Base-by-base conservation (phyloP, 2,797 vertebrate genomes). In the Peromyscus eremicus region DNA sequence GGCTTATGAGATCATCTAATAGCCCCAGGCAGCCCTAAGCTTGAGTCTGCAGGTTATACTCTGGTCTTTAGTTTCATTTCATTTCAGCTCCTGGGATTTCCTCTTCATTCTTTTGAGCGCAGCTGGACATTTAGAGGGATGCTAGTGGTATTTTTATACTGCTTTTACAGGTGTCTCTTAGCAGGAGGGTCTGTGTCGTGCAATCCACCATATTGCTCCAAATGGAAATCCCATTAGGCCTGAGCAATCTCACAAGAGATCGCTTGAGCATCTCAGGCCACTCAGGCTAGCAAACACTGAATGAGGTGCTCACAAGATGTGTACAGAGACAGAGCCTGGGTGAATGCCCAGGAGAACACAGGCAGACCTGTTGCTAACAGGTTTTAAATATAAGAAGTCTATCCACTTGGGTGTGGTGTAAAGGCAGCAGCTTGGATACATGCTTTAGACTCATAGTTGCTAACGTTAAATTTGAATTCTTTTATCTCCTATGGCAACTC, bases 81-180 rank as follows among this genome's bases (percentile, higher is more conserved):
- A 85, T 60, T 95, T 64, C 82, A 49, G 68, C 73, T 46, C 46
- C 55, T 91, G 92, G 93, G 84, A 90, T 87, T 97, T 95, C 92
- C 73, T 96, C 90, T 95, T 92, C 87, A 92, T 92, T 93, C 62
- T 82, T 93, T 82, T 75, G 71, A 93, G 94, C 40, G 92, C 88
- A 43, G 40, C 21, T 90, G 91, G 87, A 92, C 84, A 70, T 81
- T 85, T 70, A 93, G 70, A 85, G 49, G 55, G 81, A 91, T 6
- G 76, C 32, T 73, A 25, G 60, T 16, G 96, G 27, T 43, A 37
- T 81, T 52, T 93, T 94, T 43, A n/a, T 52, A 90, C 62, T 57
- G 68, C 76, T 94, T 96, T 96, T 93, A 97, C 95, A 97, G 97
- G 97, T 97, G 97, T 92, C 92, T 93, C 93, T 32, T 82, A 92